Base-by-base conservation (phyloP, 2,888 invertebrate species). In the Pandemis cinnamomeana region DNA sequence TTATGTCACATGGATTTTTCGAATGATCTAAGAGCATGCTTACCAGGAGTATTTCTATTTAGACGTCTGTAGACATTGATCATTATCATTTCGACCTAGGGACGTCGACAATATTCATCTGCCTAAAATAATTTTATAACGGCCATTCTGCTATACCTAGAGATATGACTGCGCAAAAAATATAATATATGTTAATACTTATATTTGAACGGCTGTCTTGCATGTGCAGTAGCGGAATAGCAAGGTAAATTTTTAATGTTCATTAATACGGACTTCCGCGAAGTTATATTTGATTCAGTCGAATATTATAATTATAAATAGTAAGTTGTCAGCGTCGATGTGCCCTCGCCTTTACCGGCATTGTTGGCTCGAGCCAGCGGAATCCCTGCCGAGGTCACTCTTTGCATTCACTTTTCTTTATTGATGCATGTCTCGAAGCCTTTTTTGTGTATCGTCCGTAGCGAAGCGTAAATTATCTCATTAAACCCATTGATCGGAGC, bases 361-460 rank as follows among this genome's bases (percentile, higher is more conserved):
- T 73, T 75, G 75, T 78, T 77, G 77, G 75, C 76, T 74, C 77
- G 78, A 77, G 68, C 72, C 64, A 20, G 64, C 8, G 36, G 61
- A 70, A 77, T 79, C 77, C 79, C 79, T 72, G 72, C 72, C 79
- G 81, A 83, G 81, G 83, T 80, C 81, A 77, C 80, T 80, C 81
- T 71, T 79, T 79, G 84, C 84, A 78, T 83, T 82, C 84, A 84
- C 83, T 84, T 85, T 86, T 85, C 84, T 86, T 87, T 87, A 85
- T 88, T 85, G 89, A 88, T 90, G 88, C 90, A 90, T 91, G 91
- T 89, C 90, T 81, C 79, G 78, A 78, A 83, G 87, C 83, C 87
- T 84, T 86, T 89, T 88, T 83, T 86, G 80, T 79, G 79, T 79
- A 78, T 82, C 84, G 83, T 83, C 88, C 88, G 87, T 86, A 80